phyloP scores from a whole-genome alignment of 1,140 invertebrate species.

The Ceratina calcarata region DNA sequence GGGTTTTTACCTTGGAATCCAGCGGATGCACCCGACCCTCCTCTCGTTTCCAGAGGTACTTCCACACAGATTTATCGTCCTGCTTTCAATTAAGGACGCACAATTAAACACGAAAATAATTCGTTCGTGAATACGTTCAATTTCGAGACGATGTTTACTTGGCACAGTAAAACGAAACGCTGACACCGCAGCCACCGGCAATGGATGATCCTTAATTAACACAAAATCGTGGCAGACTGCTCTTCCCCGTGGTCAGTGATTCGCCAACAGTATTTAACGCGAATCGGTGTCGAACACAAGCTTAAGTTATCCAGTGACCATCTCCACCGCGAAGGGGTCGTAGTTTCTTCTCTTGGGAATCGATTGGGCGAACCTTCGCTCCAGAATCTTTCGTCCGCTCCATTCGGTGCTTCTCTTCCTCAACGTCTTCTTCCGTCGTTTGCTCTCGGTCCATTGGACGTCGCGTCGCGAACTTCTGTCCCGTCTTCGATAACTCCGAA shows the following conservation, averaged over 20 bases:
- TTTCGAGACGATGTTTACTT: conserved; percentile 15
- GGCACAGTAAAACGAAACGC: conserved; percentile 3
- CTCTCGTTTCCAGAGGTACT: neutral
- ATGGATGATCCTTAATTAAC: conserved; percentile 26
- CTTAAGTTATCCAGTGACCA: no score
- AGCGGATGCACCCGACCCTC: conserved; percentile 10
- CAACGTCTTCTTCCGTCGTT: neutral
- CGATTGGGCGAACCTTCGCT: neutral
- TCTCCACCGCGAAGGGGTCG: neutral
- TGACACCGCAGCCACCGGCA: neutral
- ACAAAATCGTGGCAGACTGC: neutral
- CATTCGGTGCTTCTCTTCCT: conserved; percentile 14
- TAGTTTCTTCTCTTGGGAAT: neutral
- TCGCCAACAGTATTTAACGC: neutral
- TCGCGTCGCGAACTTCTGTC: conserved; percentile 3
- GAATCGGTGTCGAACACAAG: no score
- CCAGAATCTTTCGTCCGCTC: neutral
- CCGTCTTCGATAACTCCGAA: conserved; percentile 18
- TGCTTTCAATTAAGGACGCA: conserved; percentile 23
- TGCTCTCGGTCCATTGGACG: neutral
- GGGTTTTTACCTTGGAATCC: no score
- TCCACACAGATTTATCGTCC: conserved; percentile 29
- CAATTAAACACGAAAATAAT: conserved; percentile 43
- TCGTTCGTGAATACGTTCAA: neutral
- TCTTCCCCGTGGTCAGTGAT: neutral